Conservation (phyloP, 2,797 vertebrate genomes). For the Helostoma temminkii region DNA sequence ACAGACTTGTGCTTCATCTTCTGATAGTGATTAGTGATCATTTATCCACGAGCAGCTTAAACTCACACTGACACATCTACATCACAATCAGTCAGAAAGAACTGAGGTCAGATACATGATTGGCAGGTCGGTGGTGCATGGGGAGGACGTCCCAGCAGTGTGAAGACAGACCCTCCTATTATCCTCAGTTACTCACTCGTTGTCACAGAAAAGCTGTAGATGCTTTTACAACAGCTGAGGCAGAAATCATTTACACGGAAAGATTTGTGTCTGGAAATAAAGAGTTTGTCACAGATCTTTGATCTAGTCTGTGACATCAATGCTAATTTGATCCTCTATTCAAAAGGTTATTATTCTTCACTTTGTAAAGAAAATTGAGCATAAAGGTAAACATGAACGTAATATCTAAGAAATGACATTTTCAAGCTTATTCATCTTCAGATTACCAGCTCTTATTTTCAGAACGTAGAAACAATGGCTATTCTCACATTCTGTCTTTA, state of each 20-base stretch:
- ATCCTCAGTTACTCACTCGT: constrained; percentile 40
- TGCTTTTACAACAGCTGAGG: not conserved
- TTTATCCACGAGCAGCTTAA: constrained; percentile 56
- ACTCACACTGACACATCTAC: constrained; percentile 34
- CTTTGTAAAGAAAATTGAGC: no score
- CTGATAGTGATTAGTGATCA: constrained; percentile 54
- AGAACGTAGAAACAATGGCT: no score
- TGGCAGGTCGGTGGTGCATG: constrained; percentile 59
- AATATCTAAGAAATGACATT: no score
- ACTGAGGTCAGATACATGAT: constrained; percentile 59
- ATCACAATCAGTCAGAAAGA: constrained; percentile 49
- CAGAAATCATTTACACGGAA: not conserved
- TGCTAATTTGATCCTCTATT: not conserved
- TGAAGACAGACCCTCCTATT: constrained; percentile 54
- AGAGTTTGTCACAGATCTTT: not conserved
- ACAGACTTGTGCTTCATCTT: constrained; percentile 74
- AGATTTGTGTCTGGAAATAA: not conserved
- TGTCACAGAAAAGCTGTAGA: constrained; percentile 20
- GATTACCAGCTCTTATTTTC: no score
- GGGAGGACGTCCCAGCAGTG: constrained; percentile 59
- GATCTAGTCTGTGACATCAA: not conserved
- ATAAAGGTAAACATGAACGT: no score
- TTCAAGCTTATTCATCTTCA: no score
- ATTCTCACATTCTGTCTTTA: no score
- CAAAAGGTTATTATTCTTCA: no score